Conservation (phyloP, 2,888 invertebrate species). For the Camptogramma bilineatum region DNA sequence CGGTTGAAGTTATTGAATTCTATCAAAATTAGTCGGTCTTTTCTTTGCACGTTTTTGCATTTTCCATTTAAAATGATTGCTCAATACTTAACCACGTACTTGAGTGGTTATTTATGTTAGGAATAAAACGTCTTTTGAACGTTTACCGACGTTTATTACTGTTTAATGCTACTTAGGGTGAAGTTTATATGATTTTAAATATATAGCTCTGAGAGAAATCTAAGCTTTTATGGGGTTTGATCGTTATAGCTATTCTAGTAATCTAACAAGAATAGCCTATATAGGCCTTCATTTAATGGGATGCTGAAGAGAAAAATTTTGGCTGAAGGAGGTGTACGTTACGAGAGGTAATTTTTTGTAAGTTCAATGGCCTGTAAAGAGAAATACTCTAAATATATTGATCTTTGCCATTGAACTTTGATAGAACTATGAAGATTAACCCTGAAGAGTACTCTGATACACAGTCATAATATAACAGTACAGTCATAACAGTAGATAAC, state of each 20-base stretch:
- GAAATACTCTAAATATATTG: no score
- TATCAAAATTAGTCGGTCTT: conserved; percentile 33
- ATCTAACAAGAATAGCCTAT: no score
- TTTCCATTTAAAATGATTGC: conserved; percentile 56
- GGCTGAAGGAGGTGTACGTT: no score
- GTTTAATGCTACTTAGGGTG: conserved; percentile 45
- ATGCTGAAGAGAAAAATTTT: no score
- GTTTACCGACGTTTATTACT: conserved; percentile 47
- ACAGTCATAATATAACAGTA: no score
- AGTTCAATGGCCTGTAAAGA: no score
- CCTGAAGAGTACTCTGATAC: no score
- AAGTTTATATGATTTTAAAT: conserved; percentile 31
- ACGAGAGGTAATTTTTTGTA: no score
- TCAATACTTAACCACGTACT: conserved; percentile 57
- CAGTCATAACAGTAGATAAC: no score
- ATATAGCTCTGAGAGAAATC: conserved; percentile 20
- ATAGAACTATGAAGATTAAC: no score
- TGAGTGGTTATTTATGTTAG: conserved; percentile 51
- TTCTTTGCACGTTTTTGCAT: conserved; percentile 43
- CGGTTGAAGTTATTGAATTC: conserved; percentile 56
- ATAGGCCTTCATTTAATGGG: no score
- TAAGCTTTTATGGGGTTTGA: background rate
- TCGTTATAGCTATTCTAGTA: background rate
- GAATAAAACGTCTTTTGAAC: conserved; percentile 51
- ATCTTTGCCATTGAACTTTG: no score